Conservation (phyloP, 2,888 invertebrate species). For the Pinctada fucata region DNA sequence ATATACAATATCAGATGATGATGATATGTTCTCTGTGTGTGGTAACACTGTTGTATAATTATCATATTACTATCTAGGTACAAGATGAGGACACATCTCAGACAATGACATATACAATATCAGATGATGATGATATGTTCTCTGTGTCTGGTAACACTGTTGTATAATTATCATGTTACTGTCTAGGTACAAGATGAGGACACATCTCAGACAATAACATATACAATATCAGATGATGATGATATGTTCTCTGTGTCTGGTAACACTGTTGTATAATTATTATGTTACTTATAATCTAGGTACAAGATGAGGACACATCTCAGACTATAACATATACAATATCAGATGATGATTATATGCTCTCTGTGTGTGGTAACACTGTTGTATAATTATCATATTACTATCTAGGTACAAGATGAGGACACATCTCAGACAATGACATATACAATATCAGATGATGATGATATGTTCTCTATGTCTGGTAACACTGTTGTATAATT, state of each 20-base stretch:
- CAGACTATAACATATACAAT: no score
- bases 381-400: no score
- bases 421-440: conserved; percentile 47
- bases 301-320: conserved; percentile 27
- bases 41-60: no score
- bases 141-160: conserved; percentile 27
- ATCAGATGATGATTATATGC: no score
- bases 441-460: conserved; percentile 34
- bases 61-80: no score
- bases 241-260: no score
- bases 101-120: conserved; percentile 33
- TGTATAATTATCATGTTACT: neutral
- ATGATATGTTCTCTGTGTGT: neutral
- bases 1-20: no score
- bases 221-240: no score
- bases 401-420: conserved; percentile 41
- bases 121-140: conserved; percentile 28
- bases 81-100: conserved; percentile 54
- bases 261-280: no score
- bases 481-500: conserved; percentile 15
- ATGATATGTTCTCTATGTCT: conserved; percentile 26
- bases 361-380: no score
- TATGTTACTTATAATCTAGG: neutral
- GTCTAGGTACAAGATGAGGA: no score
- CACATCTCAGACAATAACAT: no score